Base-by-base conservation (phyloP, 1,140 invertebrate species). In the Belonocnema kinseyi region DNA sequence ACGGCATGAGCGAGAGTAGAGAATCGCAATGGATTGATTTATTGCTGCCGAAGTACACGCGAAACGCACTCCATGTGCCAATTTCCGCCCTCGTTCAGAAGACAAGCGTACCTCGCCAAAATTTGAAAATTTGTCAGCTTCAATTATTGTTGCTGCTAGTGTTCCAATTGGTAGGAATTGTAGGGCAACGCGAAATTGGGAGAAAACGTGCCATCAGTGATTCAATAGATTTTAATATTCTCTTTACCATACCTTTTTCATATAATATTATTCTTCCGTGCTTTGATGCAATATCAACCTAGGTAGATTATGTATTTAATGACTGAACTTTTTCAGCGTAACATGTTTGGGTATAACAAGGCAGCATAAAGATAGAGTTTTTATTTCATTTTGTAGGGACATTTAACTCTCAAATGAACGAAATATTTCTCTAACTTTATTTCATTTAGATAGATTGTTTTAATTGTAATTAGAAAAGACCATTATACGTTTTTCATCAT, bases 21-120 rank as follows among this genome's bases (percentile, higher is more conserved):
- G 81, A 81, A 80, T 85, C 80, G 80, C 75, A 70, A 73, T 77
- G 75, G 81, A 87, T 88, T 88, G 86, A 88, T 88, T 87, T 88
- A 88, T 88, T 71, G 82, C 82, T 74, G 52, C 19, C 80, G 80
- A 83, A 83, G 83, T 83, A 71, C 80, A 79, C 80, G 77, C 82
- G 77, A 80, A 66, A 77, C 72, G 40, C 46, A 58, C 26, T 53
- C 51, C 72, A 66, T 66, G 61, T 66, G 61, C 61, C 61, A 66
- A 66, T 66, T 66, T 66, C 61, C 61, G 61, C 33, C 10, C 33
- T 66, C 61, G 61, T 66, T 66, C 26, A 66, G 61, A 66, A 66
- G 26, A 33, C 61, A 66, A 66, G 61, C 16, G 33, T 66, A n/a
- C 33, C 61, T 66, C 61, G 61, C 33, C 33, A 40, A 66, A 66